phyloP scores from a whole-genome alignment of 2,888 invertebrate genomes.

The Acleris cristana region DNA sequence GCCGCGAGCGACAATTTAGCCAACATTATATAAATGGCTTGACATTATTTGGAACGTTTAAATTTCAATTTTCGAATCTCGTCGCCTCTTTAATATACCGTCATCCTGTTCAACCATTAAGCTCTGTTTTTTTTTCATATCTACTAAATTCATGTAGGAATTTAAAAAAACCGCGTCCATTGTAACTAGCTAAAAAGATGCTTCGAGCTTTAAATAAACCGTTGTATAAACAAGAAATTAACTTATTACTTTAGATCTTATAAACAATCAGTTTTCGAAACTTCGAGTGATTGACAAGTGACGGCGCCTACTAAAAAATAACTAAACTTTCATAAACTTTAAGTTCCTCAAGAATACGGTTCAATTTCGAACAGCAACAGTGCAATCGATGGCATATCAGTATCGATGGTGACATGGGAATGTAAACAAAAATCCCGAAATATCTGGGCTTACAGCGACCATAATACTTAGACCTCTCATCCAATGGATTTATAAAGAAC shows the following conservation, averaged over 20 bases:
- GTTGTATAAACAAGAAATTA: slow-evolving; percentile 31
- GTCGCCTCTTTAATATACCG: slow-evolving; percentile 2
- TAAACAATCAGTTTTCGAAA: slow-evolving; percentile 34
- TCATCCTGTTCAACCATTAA: slow-evolving; percentile 1
- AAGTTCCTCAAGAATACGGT: not conserved
- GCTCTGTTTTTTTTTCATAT: not conserved
- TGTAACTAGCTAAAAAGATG: slow-evolving; percentile 1
- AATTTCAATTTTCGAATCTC: slow-evolving; percentile 31
- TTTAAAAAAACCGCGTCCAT: not conserved
- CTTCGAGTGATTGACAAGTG: slow-evolving; percentile 64
- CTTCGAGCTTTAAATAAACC: slow-evolving; percentile 23
- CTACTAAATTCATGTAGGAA: not conserved
- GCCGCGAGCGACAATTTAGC: slow-evolving; percentile 29
- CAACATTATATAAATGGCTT: slow-evolving; percentile 26
- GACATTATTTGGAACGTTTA: slow-evolving; percentile 25
- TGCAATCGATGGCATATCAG: slow-evolving; percentile 35
- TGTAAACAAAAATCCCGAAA: slow-evolving; percentile 64
- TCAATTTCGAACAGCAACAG: not conserved
- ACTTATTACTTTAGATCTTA: slow-evolving; percentile 33
- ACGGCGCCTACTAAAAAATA: slow-evolving; percentile 49
- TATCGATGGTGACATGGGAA: slow-evolving; percentile 71
- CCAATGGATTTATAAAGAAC: not conserved
- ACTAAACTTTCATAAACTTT: slow-evolving; percentile 24
- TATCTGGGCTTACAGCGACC: slow-evolving; percentile 32
- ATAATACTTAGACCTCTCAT: not conserved